Evolutionary conservation across 1,140 invertebrate genomes (phyloP), one percentile per base, ranked within the genome.

Genomic region (Drosophila bipectinata): DNA sequence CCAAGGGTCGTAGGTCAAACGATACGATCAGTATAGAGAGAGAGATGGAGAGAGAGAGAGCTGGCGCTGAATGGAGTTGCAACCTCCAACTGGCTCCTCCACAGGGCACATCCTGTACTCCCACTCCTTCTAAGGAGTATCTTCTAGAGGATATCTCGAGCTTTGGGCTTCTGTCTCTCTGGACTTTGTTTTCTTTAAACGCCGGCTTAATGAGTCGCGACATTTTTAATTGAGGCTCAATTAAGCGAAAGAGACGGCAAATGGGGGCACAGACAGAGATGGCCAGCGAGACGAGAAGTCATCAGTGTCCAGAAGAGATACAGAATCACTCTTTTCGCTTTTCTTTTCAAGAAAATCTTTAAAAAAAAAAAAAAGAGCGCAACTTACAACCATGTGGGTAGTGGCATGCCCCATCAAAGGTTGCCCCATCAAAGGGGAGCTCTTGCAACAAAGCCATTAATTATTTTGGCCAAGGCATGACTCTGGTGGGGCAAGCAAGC

Each of bases 201-300:
- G 71, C 57, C 69, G 61, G 74, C 75, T 85, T 78, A 85, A 85
- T 85, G 81, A 87, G 81, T 64, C 81, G 81, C 64, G 82, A 85
- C 81, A 85, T 67, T 85, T 87, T 85, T 85, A 85, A 85, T 85
- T 85, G 81, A 85, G 74, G 82, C 82, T 85, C 82, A 85, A 87
- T 85, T 85, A 85, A 85, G 81, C 81, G 30, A 26, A 24, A 51
- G 47, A 44, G 53, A 66, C 10, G 61, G 24, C 68, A 24, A 45
- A 18, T 12, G 14, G 47, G 49, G 37, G 18, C 30, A 55, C 7
- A 15, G 30, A 45, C 12, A 21, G 34, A 64, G 54, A 64, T 18
- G 18, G 18, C 18, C 14, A 14, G 55, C 18, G 2, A 2, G 2
- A 26, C 39, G n/a, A 67, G 28, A 21, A 63, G 21, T 45, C 58